Evolutionary conservation across 1,140 invertebrate species (phyloP).

Genomic region (Plutomurus gul): DNA sequence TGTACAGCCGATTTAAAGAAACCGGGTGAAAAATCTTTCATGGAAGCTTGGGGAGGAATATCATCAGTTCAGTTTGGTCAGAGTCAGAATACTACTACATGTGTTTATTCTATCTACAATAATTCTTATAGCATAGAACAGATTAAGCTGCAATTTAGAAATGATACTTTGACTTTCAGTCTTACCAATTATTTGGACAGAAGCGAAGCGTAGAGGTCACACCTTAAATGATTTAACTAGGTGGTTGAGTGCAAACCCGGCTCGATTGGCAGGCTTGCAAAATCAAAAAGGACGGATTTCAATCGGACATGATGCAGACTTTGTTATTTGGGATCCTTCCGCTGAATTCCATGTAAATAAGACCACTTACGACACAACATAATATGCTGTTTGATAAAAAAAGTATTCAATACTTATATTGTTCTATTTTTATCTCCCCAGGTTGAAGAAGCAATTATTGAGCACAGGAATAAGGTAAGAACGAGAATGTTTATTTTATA

Average conservation of each 20-base stretch:
- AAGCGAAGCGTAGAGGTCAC: conserved; percentile 61
- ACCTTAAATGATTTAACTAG: conserved; percentile 63
- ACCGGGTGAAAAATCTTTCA: conserved; percentile 64
- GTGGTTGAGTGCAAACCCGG: conserved; percentile 66
- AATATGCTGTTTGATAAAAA: neutral
- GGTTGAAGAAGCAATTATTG: conserved; percentile 59
- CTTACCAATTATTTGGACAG: conserved; percentile 70
- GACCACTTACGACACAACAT: neutral
- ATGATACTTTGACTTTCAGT: conserved; percentile 27
- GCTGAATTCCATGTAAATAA: conserved; percentile 8
- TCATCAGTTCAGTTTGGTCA: conserved; percentile 73
- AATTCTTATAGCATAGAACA: neutral
- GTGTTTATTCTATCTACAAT: neutral
- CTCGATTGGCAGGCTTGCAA: conserved; percentile 66
- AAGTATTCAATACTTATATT: neutral
- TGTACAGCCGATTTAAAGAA: conserved; percentile 69
- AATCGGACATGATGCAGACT: conserved; percentile 71
- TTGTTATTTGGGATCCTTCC: conserved; percentile 70
- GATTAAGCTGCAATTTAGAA: conserved; percentile 7
- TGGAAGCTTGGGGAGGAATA: conserved; percentile 69
- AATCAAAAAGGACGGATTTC: conserved; percentile 65
- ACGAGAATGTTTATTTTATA: too few species aligned
- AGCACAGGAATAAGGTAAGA: conserved; percentile 64
- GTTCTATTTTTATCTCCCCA: neutral
- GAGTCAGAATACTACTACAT: neutral